These are phyloP conservation scores for Phylloscopus collybita DNA, from an alignment of 2,797 vertebrate species.

Conservation along the genomic window DNA sequence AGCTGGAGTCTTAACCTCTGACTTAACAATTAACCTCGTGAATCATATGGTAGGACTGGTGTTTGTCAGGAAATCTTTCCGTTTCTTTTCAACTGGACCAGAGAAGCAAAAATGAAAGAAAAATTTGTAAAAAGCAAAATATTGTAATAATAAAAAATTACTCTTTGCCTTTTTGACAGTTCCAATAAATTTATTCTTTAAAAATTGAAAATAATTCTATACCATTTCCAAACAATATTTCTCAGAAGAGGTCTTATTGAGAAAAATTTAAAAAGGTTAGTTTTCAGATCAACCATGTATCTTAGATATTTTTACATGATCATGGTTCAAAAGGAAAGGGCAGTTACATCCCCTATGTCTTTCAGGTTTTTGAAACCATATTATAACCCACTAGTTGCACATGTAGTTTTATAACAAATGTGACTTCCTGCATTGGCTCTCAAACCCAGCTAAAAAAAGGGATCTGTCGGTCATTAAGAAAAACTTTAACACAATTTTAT, in stretches of 20 bases:
- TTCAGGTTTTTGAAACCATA: neutral
- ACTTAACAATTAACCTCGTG: neutral
- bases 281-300: neutral
- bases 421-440: neutral
- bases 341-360: neutral
- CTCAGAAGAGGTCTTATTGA: neutral
- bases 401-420: neutral
- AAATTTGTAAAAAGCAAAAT: neutral
- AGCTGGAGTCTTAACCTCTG: constrained; percentile 15
- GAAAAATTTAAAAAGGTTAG: neutral
- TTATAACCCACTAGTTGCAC: neutral
- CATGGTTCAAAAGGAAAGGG: neutral
- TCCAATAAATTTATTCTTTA: constrained; percentile 57
- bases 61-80: neutral
- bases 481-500: constrained; percentile 15
- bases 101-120: neutral
- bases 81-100: neutral
- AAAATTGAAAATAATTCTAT: constrained; percentile 39
- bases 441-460: neutral
- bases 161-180: neutral
- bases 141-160: neutral
- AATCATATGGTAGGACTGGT: neutral
- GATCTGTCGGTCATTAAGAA: neutral
- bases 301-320: neutral
- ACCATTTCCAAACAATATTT: constrained; percentile 9